These are phyloP conservation scores for Campoplex capitator DNA, from an alignment of 2,888 invertebrate genomes.

Conservation along the genomic window DNA sequence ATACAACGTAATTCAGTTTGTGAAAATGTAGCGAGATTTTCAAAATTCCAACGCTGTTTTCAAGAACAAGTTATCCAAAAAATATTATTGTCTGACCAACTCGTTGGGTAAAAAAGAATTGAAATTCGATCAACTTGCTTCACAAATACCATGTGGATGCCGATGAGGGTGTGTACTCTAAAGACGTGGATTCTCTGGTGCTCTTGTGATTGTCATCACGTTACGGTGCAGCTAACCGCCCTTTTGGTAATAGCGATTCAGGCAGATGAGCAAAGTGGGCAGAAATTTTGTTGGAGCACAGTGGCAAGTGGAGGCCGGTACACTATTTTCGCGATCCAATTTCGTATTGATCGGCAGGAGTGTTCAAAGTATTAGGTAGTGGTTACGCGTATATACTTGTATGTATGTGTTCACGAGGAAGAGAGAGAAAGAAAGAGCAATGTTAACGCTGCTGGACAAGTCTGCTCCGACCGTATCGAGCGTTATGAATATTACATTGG, in stretches of 20 bases:
- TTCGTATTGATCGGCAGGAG: slow-evolving; percentile 66
- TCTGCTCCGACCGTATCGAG: slow-evolving; percentile 68
- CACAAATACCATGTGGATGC: neutral
- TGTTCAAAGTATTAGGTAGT: slow-evolving; percentile 61
- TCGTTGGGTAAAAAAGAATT: neutral
- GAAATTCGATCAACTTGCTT: neutral
- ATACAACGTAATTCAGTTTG: neutral
- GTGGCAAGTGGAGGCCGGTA: slow-evolving; percentile 7
- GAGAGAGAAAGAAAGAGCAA: slow-evolving; percentile 34
- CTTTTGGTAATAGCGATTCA: slow-evolving; percentile 39
- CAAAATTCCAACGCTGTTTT: neutral
- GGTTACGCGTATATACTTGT: neutral
- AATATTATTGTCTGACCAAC: neutral
- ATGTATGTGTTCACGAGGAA: neutral
- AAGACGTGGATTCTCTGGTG: slow-evolving; percentile 2
- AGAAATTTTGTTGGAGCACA: slow-evolving; percentile 25
- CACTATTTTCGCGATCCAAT: slow-evolving; percentile 67
- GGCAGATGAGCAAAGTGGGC: slow-evolving; percentile 46
- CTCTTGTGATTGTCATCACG: slow-evolving; percentile 31
- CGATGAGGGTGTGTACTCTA: neutral
- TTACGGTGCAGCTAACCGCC: slow-evolving; percentile 22
- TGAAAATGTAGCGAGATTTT: neutral
- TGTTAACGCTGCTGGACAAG: slow-evolving; percentile 55
- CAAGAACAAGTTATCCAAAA: neutral
- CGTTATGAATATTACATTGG: slow-evolving; percentile 69